These are phyloP conservation scores for Pterostichus madidus DNA, from an alignment of 2,888 invertebrate genomes.

Conservation along the genomic window DNA sequence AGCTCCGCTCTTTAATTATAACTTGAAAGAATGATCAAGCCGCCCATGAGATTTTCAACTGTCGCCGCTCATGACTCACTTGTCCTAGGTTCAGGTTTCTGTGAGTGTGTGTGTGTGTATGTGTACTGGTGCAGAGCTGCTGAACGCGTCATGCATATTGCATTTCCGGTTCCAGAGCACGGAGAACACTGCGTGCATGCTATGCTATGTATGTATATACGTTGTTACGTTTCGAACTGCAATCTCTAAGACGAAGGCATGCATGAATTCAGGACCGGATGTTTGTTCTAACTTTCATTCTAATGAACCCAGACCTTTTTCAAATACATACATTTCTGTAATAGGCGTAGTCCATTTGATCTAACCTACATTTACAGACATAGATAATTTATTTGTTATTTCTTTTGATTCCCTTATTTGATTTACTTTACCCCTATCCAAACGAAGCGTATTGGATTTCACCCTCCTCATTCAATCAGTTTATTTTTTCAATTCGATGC, in stretches of 20 bases:
- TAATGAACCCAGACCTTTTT: conserved; percentile 8
- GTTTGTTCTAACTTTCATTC: neutral
- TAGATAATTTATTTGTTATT: no score
- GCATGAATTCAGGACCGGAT: conserved; percentile 13
- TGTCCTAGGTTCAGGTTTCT: conserved; percentile 4
- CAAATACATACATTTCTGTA: neutral
- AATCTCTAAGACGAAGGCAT: conserved; percentile 9
- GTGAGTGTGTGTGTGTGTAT: neutral
- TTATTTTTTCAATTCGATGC: no score
- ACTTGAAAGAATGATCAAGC: neutral
- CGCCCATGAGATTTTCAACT: neutral
- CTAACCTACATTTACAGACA: no score
- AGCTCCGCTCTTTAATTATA: conserved; percentile 1
- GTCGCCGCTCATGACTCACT: neutral
- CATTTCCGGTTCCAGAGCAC: conserved; percentile 27
- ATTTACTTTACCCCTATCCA: no score
- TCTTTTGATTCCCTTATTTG: no score
- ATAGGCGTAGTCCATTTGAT: no score
- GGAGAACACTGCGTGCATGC: conserved; percentile 8
- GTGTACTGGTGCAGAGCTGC: neutral
- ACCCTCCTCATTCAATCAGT: no score
- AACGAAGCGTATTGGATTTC: no score
- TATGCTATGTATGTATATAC: conserved; percentile 26
- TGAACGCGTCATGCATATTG: conserved; percentile 56
- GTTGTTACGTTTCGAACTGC: conserved; percentile 23